Evolutionary conservation across 2,888 invertebrate species (phyloP), one percentile per base, ranked within the genome.

Genomic region (Amphipoea lucens): DNA sequence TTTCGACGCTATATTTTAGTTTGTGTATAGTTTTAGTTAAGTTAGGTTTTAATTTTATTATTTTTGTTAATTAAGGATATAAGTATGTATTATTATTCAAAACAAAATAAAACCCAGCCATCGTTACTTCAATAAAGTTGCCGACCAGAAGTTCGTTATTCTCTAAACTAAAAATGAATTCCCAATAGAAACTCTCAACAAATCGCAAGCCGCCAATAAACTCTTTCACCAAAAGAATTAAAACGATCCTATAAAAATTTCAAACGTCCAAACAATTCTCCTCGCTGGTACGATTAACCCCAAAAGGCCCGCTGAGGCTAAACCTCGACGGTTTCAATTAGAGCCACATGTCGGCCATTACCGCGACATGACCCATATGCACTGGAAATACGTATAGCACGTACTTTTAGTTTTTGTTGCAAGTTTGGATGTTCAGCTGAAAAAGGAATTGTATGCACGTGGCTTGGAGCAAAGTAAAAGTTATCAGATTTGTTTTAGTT

Each of bases 261-360:
- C 62, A 85, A 66, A 72, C 36, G 48, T 66, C 51, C 51, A 65
- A 62, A 84, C 81, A 84, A 78, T 81, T 69, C 17, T 54, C 48
- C 48, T 67, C 60, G 66, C 67, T 63, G 36, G 65, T 71, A 76
- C 75, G 60, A 82, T 84, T 83, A 87, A 89, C 78, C 78, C 70
- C 69, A 78, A 84, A 84, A 80, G 72, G 51, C 60, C 82, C 76
- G 54, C 54, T 71, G 86, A 73, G 79, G 78, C 57, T 69, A 65
- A 79, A 74, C 79, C 79, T n/a, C 77, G 75, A 68, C 62, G 76
- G 80, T 84, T 86, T 83, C 89, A 90, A 90, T 90, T 89, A 90
- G 82, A 86, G 74, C 54, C 83, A 69, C 85, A 90, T 89, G 86
- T 86, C 74, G 62, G 36, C 75, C 51, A 79, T 83, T 85, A 83